A percentile compares a stretch with the other conserved stretches of the same genome.
phyloP scores from a whole-genome alignment of 1,140 invertebrate species.

The Mactra quadrangularis region DNA sequence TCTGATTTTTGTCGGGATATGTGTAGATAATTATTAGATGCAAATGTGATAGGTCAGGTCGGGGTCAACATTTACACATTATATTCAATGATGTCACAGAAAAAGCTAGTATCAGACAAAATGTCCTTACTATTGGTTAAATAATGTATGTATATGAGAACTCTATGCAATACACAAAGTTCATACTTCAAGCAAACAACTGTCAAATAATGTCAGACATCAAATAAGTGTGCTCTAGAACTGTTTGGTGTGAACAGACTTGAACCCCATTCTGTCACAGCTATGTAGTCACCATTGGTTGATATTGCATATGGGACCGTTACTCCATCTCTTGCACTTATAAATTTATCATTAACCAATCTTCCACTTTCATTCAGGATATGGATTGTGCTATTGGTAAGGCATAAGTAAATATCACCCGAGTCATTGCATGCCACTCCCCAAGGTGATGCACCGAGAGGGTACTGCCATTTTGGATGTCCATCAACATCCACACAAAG shows the following conservation, averaged over 20 bases:
- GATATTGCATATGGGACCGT: constrained; percentile 51
- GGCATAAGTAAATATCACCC: constrained; percentile 43
- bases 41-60: too few relatives aligned
- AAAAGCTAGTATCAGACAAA: too few relatives aligned
- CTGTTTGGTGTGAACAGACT: constrained; percentile 52
- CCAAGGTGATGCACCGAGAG: constrained; percentile 43
- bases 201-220: too few relatives aligned
- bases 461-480: constrained; percentile 24
- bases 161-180: too few relatives aligned
- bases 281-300: constrained; percentile 22
- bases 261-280: constrained; percentile 59
- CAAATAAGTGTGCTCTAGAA: constrained; percentile 38
- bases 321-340: constrained; percentile 32
- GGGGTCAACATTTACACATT: too few relatives aligned
- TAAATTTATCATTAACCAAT: constrained; percentile 23
- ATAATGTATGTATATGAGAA: too few relatives aligned
- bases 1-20: too few relatives aligned
- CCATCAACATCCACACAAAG: constrained; percentile 27
- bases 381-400: constrained; percentile 49
- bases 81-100: too few relatives aligned
- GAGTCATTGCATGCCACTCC: constrained; percentile 45
- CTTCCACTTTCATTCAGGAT: constrained; percentile 24
- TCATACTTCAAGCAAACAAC: too few relatives aligned
- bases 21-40: too few relatives aligned
- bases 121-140: too few relatives aligned